A percentile compares a stretch with the other conserved stretches of the same genome.
Conservation (phyloP, 2,797 vertebrate genomes). For the Protonibea diacanthus region DNA sequence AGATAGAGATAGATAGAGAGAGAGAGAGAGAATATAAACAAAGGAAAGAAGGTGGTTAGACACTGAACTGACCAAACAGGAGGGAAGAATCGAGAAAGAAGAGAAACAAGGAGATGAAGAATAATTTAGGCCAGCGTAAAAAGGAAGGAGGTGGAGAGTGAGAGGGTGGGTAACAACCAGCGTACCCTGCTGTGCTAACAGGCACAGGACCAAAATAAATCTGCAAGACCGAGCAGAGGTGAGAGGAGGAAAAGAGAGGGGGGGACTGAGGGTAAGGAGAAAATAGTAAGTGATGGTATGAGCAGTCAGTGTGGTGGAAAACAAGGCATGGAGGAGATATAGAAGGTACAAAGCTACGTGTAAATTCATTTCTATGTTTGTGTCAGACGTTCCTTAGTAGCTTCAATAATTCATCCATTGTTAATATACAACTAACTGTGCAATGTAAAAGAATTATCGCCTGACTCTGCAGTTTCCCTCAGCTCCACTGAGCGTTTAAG, state of each 20-base stretch:
- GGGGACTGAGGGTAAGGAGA: conserved; percentile 29
- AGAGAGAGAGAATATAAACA: conserved; percentile 21
- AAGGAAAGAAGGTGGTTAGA: conserved; percentile 1
- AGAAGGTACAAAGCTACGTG: neutral
- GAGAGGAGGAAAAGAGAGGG: conserved; percentile 39
- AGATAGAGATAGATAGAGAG: conserved; percentile 1
- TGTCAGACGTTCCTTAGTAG: neutral
- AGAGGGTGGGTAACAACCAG: conserved; percentile 42
- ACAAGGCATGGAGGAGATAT: conserved; percentile 13
- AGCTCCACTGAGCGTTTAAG: neutral
- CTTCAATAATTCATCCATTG: conserved; percentile 4
- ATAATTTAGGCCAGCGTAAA: conserved; percentile 30
- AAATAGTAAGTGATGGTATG: conserved; percentile 28
- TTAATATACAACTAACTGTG: neutral
- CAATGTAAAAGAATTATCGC: neutral
- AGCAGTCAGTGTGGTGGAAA: conserved; percentile 26
- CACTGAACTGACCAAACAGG: conserved; percentile 18
- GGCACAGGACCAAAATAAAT: conserved; percentile 74
- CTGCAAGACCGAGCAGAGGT: conserved; percentile 62
- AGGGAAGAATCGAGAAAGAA: conserved; percentile 31
- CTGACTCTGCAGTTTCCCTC: neutral
- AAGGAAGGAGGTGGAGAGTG: conserved; percentile 2
- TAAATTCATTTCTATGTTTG: neutral
- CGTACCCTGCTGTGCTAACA: conserved; percentile 54
- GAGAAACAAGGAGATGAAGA: conserved; percentile 19